Conservation (phyloP, 2,888 invertebrate genomes). For the Melipona bicolor region DNA sequence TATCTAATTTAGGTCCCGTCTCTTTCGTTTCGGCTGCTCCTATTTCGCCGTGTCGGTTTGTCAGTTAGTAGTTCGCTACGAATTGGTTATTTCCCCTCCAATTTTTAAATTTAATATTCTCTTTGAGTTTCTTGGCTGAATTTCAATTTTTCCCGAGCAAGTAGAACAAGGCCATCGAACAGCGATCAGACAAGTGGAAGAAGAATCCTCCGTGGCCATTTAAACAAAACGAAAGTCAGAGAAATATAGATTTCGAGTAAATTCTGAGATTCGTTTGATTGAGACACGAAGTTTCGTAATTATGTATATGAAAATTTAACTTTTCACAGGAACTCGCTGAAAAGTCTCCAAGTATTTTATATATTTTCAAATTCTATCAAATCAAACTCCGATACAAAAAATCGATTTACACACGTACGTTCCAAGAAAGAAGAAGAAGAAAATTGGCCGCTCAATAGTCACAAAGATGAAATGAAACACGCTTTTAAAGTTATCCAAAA, state of each 20-base stretch:
- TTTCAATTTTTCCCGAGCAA: not conserved
- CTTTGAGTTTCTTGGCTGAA: not conserved
- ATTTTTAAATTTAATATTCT: not conserved
- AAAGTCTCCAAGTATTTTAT: no score
- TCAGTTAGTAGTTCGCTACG: not conserved
- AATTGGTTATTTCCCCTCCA: not conserved
- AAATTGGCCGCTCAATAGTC: not conserved
- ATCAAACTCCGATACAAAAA: not conserved
- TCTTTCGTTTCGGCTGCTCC: not conserved
- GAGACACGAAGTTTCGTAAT: no score
- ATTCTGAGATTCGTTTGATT: not conserved
- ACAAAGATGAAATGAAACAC: not conserved
- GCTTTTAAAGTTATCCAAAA: not conserved
- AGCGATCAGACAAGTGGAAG: not conserved
- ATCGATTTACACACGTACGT: not conserved
- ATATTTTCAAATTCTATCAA: not conserved
- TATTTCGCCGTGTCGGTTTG: not conserved
- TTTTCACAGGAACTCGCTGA: no score
- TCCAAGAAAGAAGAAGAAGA: not conserved
- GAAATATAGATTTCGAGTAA: not conserved
- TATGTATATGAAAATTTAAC: no score
- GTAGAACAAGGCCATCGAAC: not conserved
- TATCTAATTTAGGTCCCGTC: not conserved
- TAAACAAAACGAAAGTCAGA: not conserved
- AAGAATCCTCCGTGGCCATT: not conserved